Conservation (phyloP, 2,113 vertebrate species). For the Psettodes erumei region DNA sequence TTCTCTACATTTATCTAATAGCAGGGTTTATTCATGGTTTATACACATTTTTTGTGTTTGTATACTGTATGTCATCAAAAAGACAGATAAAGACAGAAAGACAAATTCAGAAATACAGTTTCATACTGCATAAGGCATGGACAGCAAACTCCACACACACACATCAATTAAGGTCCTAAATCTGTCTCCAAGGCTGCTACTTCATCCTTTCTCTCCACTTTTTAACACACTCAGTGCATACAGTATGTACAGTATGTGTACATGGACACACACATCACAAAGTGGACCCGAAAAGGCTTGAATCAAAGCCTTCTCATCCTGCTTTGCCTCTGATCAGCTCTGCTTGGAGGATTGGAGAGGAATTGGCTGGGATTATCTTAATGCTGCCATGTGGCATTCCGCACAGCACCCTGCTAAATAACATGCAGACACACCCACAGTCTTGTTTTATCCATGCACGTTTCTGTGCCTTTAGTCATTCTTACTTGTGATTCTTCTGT, state of each 20-base stretch:
- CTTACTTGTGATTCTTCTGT: too few relatives aligned
- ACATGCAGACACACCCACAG: conserved; percentile 47
- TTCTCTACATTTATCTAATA: too few relatives aligned
- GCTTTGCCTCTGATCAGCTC: conserved; percentile 59
- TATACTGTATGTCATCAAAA: too few relatives aligned
- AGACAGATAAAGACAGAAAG: too few relatives aligned
- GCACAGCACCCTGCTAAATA: conserved; percentile 31
- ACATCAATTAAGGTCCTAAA: too few relatives aligned
- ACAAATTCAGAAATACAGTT: too few relatives aligned
- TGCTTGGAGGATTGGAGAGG: conserved; percentile 55
- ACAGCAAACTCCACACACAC: too few relatives aligned
- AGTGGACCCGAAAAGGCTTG: conserved; percentile 36
- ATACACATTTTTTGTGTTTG: too few relatives aligned
- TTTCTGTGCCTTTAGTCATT: background rate
- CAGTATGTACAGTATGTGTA: background rate
- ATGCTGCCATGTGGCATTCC: conserved; percentile 51
- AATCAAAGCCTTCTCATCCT: conserved; percentile 62
- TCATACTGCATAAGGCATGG: too few relatives aligned
- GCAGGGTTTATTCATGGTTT: too few relatives aligned
- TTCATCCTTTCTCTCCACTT: background rate
- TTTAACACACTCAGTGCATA: background rate
- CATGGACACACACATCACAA: background rate
- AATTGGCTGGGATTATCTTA: conserved; percentile 56
- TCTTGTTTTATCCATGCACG: background rate
- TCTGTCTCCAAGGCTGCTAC: too few relatives aligned